These are phyloP conservation scores for Caracal caracal DNA, from an alignment of 2,113 vertebrate species.

Conservation along the genomic window DNA sequence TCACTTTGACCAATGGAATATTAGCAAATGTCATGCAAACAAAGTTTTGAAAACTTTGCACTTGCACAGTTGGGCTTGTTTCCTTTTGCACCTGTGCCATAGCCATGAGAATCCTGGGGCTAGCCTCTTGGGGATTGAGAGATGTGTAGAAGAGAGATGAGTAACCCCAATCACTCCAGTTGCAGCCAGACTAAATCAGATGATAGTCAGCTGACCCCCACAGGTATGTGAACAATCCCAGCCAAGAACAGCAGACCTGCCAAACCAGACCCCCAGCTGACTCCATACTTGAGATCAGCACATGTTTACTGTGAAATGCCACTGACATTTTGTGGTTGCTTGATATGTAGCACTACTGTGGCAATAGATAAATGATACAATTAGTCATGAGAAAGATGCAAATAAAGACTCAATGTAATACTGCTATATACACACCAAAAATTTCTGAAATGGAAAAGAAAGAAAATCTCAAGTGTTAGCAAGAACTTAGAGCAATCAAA, in stretches of 20 bases:
- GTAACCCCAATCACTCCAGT: neutral
- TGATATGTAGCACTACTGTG: neutral
- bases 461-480: neutral
- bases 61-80: neutral
- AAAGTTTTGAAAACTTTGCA: neutral
- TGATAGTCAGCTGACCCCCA: neutral
- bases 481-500: neutral
- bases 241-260: neutral
- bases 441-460: neutral
- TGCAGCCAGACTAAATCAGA: neutral
- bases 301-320: neutral
- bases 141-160: neutral
- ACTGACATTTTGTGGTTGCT: conserved; percentile 9
- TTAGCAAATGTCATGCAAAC: conserved; percentile 58
- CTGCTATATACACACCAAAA: neutral
- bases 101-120: neutral
- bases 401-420: neutral
- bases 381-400: neutral
- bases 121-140: neutral
- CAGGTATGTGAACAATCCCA: neutral
- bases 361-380: neutral
- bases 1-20: conserved; percentile 48
- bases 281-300: neutral
- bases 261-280: neutral
- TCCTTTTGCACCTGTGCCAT: conserved; percentile 41